Evolutionary conservation across 2,888 invertebrate species (phyloP), one percentile per base, ranked within the genome.

Genomic region (Caenorhabditis drosophilae): DNA sequence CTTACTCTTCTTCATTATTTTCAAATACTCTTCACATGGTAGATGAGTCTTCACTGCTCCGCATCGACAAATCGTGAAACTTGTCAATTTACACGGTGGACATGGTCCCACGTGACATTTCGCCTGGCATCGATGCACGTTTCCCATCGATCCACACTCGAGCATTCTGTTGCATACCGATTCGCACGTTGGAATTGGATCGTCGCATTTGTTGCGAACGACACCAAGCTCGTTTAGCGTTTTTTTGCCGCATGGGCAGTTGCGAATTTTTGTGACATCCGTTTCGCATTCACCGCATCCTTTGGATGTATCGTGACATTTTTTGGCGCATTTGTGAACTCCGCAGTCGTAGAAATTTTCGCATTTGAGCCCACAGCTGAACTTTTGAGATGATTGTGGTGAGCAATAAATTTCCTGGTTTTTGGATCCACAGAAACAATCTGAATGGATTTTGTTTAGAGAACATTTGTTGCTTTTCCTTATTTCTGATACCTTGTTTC

Each of bases 131-230:
- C 85, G 86, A 84, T 92, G 92, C 44, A 87, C 89, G 73, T 88
- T 58, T 27, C 59, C 72, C 20, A 48, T 45, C 22, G 0, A 38
- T 52, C 91, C 91, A 84, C 91, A 92, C 22, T 86, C 85, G 26
- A 91, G 85, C 1, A 87, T 86, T 79, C 89, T 90, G 45, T 88
- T 87, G 79, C 91, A 91, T 12, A 85, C 80, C 51, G 88, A 89
- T 44, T 89, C 90, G 84, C 94, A 95, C 35, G 90, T 88, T 0
- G 92, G 91, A 70, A 94, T 89, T 0, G 90, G 89, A 84, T 93
- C 92, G 6, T 89, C 86, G 84, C 93, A 94, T 4, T 47, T 55
- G 15, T 7, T 41, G 69, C 72, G 16, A 59, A 53, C 35, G 88
- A 84, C 1, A 85, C 84, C 44, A 18, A 84, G 47, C 15, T 75